A percentile compares a stretch with the other conserved stretches of the same genome.
These are phyloP conservation scores for Rhadina sibilatrix DNA, from an alignment of 2,113 vertebrate species.

Conservation along the genomic window DNA sequence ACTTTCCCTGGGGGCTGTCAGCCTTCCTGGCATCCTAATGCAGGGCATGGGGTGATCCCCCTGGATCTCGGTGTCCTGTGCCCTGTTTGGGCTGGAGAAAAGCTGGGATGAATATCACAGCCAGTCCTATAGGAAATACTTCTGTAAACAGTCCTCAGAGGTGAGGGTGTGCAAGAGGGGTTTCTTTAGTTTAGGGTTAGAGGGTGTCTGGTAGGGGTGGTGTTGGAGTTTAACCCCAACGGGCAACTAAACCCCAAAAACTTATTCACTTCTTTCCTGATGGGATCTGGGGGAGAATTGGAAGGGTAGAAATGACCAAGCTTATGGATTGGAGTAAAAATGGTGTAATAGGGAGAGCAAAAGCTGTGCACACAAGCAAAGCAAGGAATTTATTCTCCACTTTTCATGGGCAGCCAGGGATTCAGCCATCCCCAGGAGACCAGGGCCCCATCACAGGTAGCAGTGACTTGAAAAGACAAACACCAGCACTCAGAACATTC, in stretches of 20 bases:
- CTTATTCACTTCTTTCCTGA: neutral
- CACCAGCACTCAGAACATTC: accelerated
- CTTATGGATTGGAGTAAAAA: neutral
- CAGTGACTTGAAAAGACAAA: neutral
- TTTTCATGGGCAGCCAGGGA: neutral
- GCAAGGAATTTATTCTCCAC: neutral
- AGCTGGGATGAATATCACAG: neutral
- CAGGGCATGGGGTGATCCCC: neutral
- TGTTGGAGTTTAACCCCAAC: neutral
- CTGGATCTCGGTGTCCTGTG: neutral
- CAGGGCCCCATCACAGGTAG: neutral
- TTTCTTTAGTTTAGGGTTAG: neutral
- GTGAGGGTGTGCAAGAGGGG: neutral
- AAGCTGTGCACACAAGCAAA: neutral
- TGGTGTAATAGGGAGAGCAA: neutral
- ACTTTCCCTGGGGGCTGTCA: neutral
- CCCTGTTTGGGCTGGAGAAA: neutral
- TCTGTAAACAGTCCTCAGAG: neutral
- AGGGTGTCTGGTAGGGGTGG: neutral
- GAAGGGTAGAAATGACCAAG: neutral
- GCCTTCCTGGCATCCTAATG: neutral
- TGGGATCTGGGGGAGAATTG: neutral
- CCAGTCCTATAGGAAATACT: neutral
- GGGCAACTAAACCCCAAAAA: neutral
- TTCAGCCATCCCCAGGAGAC: neutral